Evolutionary conservation across 2,797 vertebrate genomes (phyloP), one percentile per base, ranked within the genome.

Genomic region (Lepilemur septentrionalis): DNA sequence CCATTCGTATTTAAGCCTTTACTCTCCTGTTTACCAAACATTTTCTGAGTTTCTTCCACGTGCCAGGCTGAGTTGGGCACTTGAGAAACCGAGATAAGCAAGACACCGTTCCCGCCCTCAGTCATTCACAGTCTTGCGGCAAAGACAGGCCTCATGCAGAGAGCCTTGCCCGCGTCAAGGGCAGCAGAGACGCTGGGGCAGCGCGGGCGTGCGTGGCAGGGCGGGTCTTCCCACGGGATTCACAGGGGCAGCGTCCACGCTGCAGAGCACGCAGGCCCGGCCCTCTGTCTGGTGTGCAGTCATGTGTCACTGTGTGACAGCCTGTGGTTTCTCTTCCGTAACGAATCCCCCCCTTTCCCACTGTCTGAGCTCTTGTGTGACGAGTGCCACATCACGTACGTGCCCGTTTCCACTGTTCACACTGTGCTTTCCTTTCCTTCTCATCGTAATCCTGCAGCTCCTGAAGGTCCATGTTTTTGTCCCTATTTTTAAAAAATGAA

Each of bases 201-300:
- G 43, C 0, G 1, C 2, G 0, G 22, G 5, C 0, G 2, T 2
- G 9, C 0, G 0, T n/a, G 14, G 15, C 8, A 10, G 0, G 25
- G 13, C 17, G 1, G 0, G 13, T 3, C 32, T 55, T 25, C 38
- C 61, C 5, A 13, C 1, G 48, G 70, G 32, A 23, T 14, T n/a
- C 23, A 22, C 13, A 14, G 6, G 8, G 59, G 50, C 46, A 2
- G 2, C 1, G 1, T 6, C 35, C 11, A 1, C 14, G 1, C 2
- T 4, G 35, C 9, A 1, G 3, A 17, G 13, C 22, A 15, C 32
- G 5, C 8, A 8, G 63, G 3, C 12, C 41, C 18, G 8, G 41
- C 25, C 38, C 65, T 43, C 48, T 23, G 1, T 13, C 14, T 30
- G 69, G 5, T 4, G 48, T 14, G 13, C 0, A 20, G 5, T 70